Conservation (phyloP, 2,797 vertebrate species). For the Anguilla anguilla region DNA sequence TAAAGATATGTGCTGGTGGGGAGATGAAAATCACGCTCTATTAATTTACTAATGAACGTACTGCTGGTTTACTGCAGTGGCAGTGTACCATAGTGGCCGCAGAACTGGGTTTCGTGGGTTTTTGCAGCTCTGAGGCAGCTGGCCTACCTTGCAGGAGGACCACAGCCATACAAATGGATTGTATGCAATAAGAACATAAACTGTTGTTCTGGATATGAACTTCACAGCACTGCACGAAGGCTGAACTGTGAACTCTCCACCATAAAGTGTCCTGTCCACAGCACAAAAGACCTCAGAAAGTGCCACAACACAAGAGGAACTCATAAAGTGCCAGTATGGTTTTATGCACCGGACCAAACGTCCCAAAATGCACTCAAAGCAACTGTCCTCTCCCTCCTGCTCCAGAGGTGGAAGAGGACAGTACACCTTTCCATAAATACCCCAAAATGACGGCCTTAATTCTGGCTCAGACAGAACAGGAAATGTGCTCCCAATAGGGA, state of each 20-base stretch:
- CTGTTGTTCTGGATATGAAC: neutral
- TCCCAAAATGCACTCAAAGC: slow-evolving; percentile 13
- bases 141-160: no score
- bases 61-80: no score
- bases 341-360: slow-evolving; percentile 22
- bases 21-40: no score
- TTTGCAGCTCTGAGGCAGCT: no score
- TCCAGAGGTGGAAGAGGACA: slow-evolving; percentile 1
- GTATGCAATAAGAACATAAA: no score
- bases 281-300: neutral
- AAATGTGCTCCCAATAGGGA: slow-evolving; percentile 23
- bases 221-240: neutral
- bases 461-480: slow-evolving; percentile 35
- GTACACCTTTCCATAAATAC: slow-evolving; percentile 23
- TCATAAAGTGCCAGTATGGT: slow-evolving; percentile 24
- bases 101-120: no score
- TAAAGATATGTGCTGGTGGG: no score
- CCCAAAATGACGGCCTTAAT: slow-evolving; percentile 11
- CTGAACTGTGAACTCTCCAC: neutral
- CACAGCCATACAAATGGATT: no score
- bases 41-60: no score
- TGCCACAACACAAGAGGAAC: slow-evolving; percentile 27
- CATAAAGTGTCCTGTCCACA: neutral
- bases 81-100: no score
- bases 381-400: neutral